A percentile compares a stretch with the other conserved stretches of the same genome.
Evolutionary conservation across 2,888 invertebrate species (phyloP).

Genomic region (Agonum fuliginosum): DNA sequence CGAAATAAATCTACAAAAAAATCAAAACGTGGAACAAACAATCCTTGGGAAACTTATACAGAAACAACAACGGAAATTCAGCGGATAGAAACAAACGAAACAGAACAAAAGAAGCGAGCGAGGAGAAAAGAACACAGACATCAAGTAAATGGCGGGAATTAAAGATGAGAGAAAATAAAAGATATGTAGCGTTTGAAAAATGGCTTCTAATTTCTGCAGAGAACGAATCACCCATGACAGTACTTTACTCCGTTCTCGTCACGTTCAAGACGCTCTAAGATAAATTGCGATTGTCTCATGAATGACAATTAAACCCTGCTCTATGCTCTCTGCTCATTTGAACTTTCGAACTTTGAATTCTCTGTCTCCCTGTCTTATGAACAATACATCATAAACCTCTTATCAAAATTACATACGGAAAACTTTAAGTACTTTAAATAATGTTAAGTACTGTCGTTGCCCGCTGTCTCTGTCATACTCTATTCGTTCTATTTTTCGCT

Average conservation of each 20-base stretch:
- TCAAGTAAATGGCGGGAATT: slow-evolving; percentile 63
- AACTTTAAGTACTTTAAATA: slow-evolving; percentile 40
- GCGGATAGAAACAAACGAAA: slow-evolving; percentile 43
- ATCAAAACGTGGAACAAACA: slow-evolving; percentile 35
- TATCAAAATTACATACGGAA: slow-evolving; percentile 40
- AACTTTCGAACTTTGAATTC: slow-evolving; percentile 29
- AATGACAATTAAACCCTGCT: slow-evolving; percentile 67
- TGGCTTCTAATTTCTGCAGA: slow-evolving; percentile 64
- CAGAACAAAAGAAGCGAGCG: slow-evolving; percentile 22
- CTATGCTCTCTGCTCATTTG: slow-evolving; percentile 10
- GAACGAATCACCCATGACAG: slow-evolving; percentile 49
- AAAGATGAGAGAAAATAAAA: slow-evolving; percentile 63
- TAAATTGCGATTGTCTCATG: slow-evolving; percentile 66
- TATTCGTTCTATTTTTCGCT: no score
- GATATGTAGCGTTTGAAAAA: slow-evolving; percentile 64
- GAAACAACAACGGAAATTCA: slow-evolving; percentile 47
- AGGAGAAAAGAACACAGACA: slow-evolving; percentile 51
- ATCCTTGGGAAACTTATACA: slow-evolving; percentile 36
- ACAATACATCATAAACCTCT: slow-evolving; percentile 50
- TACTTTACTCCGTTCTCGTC: slow-evolving; percentile 25
- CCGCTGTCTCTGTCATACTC: not conserved
- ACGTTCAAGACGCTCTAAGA: slow-evolving; percentile 60
- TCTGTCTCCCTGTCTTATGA: slow-evolving; percentile 27
- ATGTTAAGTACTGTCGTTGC: no score
- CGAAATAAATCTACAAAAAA: slow-evolving; percentile 44